Evolutionary conservation across 2,797 vertebrate species (phyloP), one percentile per base, ranked within the genome.

Genomic region (Trachurus trachurus): DNA sequence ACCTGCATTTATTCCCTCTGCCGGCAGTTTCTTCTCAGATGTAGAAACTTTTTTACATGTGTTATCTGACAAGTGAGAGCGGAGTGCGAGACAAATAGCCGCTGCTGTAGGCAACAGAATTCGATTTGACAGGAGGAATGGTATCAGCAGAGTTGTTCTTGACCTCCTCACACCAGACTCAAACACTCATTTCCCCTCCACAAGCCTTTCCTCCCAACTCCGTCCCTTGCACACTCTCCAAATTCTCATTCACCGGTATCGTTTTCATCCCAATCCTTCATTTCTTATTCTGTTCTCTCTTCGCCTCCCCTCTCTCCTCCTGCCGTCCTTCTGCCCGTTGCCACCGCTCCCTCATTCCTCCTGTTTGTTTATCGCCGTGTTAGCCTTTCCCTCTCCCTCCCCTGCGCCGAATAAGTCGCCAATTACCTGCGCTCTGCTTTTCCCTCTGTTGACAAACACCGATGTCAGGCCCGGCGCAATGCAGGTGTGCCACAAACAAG

Each of bases 401-500:
- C 49, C 54, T 47, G 68, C 72, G 47, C 69, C 8, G 62, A 81
- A 67, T 74, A 81, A 87, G 86, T 88, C 84, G 62, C 93, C 93
- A 95, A 95, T 95, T 95, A 95, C 88, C 85, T 74, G 61, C 56
- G 57, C 69, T 78, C 78, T 80, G 90, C 91, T 89, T 89, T 87
- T 87, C 75, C 82, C 83, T 92, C 87, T 93, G 91, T 92, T 94
- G 92, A 94, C 93, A 92, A 92, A 93, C 73, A 63, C 68, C n/a
- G 47, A 78, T 91, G 91, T 93, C 91, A 90, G 87, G 78, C 82
- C 83, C 76, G 29, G 81, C 82, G 70, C 77, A 31, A 80, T 79
- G 76, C 92, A 82, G 89, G 91, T 89, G 88, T 85, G 85, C 89
- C 90, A 88, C 88, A 92, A 95, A 94, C 92, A 93, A 92, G 94